Evolutionary conservation across 2,113 vertebrate genomes (phyloP).

Genomic region (Cisticola juncidis): DNA sequence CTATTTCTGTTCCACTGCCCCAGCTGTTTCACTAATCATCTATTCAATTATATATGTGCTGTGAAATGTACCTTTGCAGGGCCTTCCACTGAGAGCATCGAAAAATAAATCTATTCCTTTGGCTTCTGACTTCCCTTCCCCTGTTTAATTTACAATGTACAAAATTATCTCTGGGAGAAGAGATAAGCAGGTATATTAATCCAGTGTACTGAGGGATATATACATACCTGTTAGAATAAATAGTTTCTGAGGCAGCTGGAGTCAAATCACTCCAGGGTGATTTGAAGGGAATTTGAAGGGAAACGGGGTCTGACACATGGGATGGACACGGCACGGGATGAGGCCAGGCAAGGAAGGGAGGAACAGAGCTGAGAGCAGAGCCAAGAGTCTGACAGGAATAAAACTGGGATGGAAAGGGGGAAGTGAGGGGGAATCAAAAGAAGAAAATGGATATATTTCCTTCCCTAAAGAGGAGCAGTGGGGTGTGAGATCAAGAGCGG

Average conservation of each 20-base stretch:
- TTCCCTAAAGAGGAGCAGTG: background rate
- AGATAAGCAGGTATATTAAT: constrained; percentile 29
- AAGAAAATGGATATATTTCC: rapidly evolving
- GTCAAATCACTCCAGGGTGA: background rate
- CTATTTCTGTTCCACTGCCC: background rate
- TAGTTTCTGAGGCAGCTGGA: background rate
- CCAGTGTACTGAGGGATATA: background rate
- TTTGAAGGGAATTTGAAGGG: background rate
- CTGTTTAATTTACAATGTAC: constrained; percentile 2
- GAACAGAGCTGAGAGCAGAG: background rate
- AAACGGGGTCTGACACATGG: background rate
- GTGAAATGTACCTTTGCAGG: background rate
- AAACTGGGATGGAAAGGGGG: background rate
- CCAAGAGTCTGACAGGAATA: background rate
- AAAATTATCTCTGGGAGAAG: constrained; percentile 18
- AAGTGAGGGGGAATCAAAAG: rapidly evolving
- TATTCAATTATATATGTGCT: background rate
- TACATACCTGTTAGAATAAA: constrained; percentile 5
- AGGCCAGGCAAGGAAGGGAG: background rate
- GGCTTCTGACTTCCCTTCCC: background rate
- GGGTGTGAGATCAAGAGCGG: background rate
- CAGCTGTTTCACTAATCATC: background rate
- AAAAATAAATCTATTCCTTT: background rate
- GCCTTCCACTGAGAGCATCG: background rate
- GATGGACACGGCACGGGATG: rapidly evolving